These are phyloP conservation scores for Balanococcus diminutus DNA, from an alignment of 2,888 invertebrate genomes.

Conservation along the genomic window DNA sequence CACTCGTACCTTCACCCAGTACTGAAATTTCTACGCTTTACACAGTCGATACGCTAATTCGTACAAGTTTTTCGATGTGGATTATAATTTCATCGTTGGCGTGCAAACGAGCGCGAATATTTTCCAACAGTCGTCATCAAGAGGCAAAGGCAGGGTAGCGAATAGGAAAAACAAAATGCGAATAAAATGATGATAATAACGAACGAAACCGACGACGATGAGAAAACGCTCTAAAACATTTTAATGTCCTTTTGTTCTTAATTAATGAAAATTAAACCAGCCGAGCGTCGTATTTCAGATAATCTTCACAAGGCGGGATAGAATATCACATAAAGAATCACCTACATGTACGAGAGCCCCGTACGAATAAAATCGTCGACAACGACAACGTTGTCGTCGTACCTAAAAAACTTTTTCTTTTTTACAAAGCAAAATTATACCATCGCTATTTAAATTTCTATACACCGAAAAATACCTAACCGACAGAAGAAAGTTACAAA, in stretches of 20 bases:
- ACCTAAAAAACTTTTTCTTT: neutral
- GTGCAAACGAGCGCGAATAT: constrained; percentile 27
- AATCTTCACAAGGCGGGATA: constrained; percentile 31
- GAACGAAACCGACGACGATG: constrained; percentile 28
- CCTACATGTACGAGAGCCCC: neutral
- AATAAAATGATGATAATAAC: constrained; percentile 26
- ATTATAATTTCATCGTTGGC: neutral
- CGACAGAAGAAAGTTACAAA: constrained; percentile 1
- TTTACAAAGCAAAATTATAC: neutral
- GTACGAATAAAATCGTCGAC: neutral
- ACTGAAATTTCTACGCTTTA: neutral
- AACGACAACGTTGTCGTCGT: neutral
- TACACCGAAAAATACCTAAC: neutral
- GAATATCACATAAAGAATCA: constrained; percentile 10
- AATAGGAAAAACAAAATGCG: constrained; percentile 11
- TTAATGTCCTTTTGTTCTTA: constrained; percentile 47
- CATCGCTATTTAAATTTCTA: neutral
- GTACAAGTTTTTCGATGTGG: neutral
- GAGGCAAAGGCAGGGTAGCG: neutral
- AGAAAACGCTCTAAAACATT: constrained; percentile 41
- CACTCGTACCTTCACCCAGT: neutral
- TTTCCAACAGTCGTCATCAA: constrained; percentile 1
- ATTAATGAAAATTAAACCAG: constrained; percentile 50
- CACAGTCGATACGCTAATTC: constrained; percentile 2
- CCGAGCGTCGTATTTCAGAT: constrained; percentile 48